Evolutionary conservation across 2,797 vertebrate species (phyloP).

Genomic region (Florisuga fusca): DNA sequence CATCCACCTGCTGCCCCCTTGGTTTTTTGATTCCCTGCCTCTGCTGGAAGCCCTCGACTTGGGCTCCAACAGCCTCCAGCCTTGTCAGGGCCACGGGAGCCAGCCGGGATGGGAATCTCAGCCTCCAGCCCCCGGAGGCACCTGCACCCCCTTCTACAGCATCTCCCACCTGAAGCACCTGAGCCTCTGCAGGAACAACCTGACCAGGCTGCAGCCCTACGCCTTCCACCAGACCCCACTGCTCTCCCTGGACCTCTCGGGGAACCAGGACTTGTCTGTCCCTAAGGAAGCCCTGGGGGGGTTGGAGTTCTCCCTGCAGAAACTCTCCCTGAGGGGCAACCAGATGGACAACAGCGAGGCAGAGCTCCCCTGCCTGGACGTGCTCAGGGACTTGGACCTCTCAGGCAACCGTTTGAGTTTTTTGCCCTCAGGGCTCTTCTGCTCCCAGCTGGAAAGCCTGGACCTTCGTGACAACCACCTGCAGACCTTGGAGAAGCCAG

Average conservation of each 20-base stretch:
- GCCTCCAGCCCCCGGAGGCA: fast-evolving
- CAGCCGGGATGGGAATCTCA: neutral
- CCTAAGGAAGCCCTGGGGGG: neutral
- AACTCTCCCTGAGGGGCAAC: conserved; percentile 63
- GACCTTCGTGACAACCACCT: conserved; percentile 21
- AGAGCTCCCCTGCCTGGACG: conserved; percentile 37
- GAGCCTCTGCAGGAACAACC: conserved; percentile 48
- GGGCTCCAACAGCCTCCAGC: conserved; percentile 50
- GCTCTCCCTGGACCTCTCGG: conserved; percentile 59
- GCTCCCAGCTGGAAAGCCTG: conserved; percentile 17
- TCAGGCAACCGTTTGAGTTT: conserved; percentile 6
- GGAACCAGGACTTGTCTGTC: conserved; percentile 43
- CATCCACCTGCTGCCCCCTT: conserved; percentile 6
- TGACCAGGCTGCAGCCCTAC: conserved; percentile 23
- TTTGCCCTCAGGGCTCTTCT: conserved; percentile 11
- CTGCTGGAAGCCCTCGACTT: conserved; percentile 48
- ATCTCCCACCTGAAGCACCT: conserved; percentile 27
- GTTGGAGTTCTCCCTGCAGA: conserved; percentile 48
- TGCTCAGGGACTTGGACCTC: conserved; percentile 36
- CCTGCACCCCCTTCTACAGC: conserved; percentile 59
- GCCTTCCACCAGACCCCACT: conserved; percentile 24
- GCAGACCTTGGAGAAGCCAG: neutral
- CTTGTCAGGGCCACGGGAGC: neutral
- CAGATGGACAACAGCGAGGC: neutral
- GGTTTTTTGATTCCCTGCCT: conserved; percentile 59